phyloP scores from a whole-genome alignment of 2,113 vertebrate genomes.

The Bos indicus region DNA sequence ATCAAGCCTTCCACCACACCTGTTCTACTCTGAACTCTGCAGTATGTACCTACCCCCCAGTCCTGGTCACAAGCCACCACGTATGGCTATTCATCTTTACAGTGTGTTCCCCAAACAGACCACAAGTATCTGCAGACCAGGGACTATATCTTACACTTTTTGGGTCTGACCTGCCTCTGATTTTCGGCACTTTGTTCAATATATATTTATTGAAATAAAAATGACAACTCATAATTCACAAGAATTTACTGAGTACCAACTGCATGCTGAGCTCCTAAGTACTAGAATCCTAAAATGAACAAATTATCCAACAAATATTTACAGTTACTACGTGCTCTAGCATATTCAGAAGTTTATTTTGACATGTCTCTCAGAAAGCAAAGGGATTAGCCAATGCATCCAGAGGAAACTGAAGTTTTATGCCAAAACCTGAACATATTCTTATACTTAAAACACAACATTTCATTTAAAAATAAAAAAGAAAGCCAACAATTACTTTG shows the following conservation, averaged over 20 bases:
- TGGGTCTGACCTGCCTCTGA: neutral
- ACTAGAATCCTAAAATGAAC: neutral
- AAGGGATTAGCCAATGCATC: neutral
- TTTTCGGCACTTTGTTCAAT: neutral
- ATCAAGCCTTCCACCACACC: neutral
- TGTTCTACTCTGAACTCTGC: neutral
- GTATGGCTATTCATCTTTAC: neutral
- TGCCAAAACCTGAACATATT: neutral
- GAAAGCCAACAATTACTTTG: neutral
- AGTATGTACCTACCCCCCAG: neutral
- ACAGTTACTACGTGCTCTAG: neutral
- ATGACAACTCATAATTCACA: neutral
- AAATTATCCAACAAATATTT: conserved; percentile 7
- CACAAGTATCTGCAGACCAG: neutral
- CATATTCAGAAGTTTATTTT: conserved; percentile 1
- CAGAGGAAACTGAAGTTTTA: conserved; percentile 11
- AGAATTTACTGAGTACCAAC: neutral
- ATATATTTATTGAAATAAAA: neutral
- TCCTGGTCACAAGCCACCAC: neutral
- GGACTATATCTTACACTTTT: neutral
- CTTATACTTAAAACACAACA: neutral
- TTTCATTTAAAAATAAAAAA: neutral
- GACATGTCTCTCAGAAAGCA: neutral
- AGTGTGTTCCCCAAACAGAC: neutral
- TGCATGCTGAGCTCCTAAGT: neutral